These are phyloP conservation scores for Chloebia gouldiae DNA, from an alignment of 2,113 vertebrate species.

Conservation along the genomic window DNA sequence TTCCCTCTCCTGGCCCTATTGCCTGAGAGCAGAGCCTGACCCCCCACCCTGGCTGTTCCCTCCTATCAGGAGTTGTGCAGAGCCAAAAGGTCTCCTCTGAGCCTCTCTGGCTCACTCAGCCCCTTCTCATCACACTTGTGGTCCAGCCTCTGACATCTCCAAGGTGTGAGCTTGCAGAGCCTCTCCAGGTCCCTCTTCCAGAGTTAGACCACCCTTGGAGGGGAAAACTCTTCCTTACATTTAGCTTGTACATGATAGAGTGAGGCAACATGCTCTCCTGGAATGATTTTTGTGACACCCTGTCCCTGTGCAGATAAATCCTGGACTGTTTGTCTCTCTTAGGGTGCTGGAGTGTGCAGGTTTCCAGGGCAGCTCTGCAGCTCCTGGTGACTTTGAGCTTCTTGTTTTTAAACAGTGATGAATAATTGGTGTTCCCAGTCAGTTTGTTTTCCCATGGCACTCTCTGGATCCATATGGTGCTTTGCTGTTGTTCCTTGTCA, in stretches of 20 bases:
- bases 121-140: neutral
- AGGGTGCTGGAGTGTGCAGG: fast-evolving
- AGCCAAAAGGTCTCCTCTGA: neutral
- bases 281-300: neutral
- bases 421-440: neutral
- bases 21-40: neutral
- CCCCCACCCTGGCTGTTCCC: fast-evolving
- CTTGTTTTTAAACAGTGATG: neutral
- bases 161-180: neutral
- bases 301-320: neutral
- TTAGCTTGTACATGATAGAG: neutral
- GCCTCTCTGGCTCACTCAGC: neutral
- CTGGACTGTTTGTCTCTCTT: neutral
- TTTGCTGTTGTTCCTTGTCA: neutral
- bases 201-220: fast-evolving
- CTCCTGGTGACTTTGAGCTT: neutral
- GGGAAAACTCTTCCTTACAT: neutral
- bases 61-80: neutral
- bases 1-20: neutral
- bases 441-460: neutral
- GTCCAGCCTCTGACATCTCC: neutral
- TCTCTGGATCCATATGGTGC: neutral
- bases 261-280: neutral
- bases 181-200: neutral
- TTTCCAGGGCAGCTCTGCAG: neutral